These are phyloP conservation scores for Scomberomorus guttatus DNA, from an alignment of 2,797 vertebrate genomes.

Conservation along the genomic window DNA sequence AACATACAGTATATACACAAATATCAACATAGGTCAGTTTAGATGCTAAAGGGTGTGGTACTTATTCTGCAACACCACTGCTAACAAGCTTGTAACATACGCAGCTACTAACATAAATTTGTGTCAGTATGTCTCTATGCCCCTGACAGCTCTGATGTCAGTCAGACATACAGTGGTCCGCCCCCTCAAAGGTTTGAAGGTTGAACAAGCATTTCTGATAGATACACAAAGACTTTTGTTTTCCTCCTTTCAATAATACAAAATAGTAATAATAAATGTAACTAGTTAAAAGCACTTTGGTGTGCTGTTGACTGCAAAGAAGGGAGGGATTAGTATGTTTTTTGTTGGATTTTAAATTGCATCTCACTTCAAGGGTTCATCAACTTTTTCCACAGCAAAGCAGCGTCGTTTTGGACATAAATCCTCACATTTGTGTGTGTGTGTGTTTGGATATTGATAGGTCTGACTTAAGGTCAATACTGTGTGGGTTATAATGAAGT, in stretches of 20 bases:
- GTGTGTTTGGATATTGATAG: constrained; percentile 53
- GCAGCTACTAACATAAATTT: too few species aligned
- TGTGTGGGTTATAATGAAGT: constrained; percentile 72
- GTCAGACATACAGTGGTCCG: neutral
- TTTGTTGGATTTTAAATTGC: neutral
- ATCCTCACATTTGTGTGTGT: constrained; percentile 1
- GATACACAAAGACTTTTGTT: neutral
- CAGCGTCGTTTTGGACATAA: neutral
- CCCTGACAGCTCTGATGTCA: neutral
- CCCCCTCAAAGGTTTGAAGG: neutral
- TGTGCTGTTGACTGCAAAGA: too few species aligned
- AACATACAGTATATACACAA: neutral
- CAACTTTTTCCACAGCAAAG: constrained; percentile 8
- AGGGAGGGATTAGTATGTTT: neutral
- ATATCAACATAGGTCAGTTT: neutral
- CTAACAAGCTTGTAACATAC: neutral
- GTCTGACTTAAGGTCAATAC: constrained; percentile 65
- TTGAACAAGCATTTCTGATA: neutral
- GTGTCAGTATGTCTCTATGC: neutral
- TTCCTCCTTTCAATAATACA: neutral
- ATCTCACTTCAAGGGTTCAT: constrained; percentile 22
- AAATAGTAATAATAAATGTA: neutral
- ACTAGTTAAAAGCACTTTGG: neutral
- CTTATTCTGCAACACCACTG: too few species aligned
- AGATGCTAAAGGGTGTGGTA: neutral